Base-by-base conservation (phyloP, 2,113 vertebrate species). In the Cyanoliseus patagonus region DNA sequence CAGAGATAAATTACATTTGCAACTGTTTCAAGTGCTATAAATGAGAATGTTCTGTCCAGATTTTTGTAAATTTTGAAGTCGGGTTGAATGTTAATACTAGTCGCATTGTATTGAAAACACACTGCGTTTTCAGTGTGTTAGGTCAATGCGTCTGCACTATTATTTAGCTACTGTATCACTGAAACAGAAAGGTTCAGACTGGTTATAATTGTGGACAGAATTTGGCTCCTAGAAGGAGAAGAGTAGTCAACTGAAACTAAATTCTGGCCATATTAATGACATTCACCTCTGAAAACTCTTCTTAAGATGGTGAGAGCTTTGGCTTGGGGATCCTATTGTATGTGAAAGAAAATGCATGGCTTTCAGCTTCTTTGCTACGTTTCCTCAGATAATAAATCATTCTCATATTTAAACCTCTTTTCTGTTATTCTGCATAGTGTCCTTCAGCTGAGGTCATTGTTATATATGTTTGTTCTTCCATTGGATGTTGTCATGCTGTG, bases 51-150 rank as follows among this genome's bases (percentile, higher is more conserved):
- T 66, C 17, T 33, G 16, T 53, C 22, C 1, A 1, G 18, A 39
- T 35, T 82, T 92, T 89, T 9, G 16, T 28, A 76, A 51, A 76
- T 70, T 62, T 83, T 81, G 39, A 84, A 82, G 59, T 15, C 13
- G 30, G 11, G 5, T 16, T 85, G 69, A 64, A 20, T 42, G 18
- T 44, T 69, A 62, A 72, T 66, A 61, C 44, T 76, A 44, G 22
- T 67, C 10, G 22, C 55, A 47, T 47, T 79, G 30, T 28, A 67
- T 37, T 69, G 35, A 75, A 57, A 92, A 47, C 17, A 35, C 0
- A 0, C 42, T n/a, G 27, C 1, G 0, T 14, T 51, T 27, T 37
- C 53, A 41, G n/a, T 4, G 6, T 63, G 33, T 69, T 49, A 55
- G 53, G 53, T 69, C 62, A 83, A 3, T 51, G n/a, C 10, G 62